These are phyloP conservation scores for Piliocolobus tephrosceles DNA, from an alignment of 2,113 vertebrate genomes.

Conservation along the genomic window DNA sequence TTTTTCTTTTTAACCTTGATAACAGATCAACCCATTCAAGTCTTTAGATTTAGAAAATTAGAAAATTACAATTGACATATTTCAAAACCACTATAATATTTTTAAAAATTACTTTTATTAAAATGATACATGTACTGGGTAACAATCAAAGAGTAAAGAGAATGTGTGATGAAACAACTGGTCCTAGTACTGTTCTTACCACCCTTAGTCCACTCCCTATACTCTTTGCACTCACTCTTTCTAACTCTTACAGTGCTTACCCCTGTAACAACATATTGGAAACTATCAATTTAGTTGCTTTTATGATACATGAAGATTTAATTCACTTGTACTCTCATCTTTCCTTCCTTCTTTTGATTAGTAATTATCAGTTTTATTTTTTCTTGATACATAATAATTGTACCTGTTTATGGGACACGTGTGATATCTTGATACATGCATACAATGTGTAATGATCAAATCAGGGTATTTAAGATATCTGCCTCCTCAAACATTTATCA, in stretches of 20 bases:
- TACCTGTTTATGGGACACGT: neutral
- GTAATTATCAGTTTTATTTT: neutral
- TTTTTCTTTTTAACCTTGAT: neutral
- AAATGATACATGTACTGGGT: neutral
- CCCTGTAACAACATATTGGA: neutral
- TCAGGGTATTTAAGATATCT: neutral
- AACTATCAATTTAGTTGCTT: neutral
- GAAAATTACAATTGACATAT: neutral
- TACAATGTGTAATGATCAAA: neutral
- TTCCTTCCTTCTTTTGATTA: neutral
- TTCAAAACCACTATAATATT: neutral
- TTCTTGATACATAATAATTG: neutral
- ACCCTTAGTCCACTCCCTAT: rapidly evolving
- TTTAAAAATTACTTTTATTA: neutral
- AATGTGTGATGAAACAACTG: neutral
- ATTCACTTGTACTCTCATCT: neutral
- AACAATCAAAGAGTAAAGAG: neutral
- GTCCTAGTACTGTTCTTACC: rapidly evolving
- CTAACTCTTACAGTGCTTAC: neutral
- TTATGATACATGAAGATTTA: neutral
- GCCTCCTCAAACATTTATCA: neutral
- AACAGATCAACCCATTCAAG: neutral
- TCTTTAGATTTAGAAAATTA: neutral
- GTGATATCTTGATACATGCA: neutral
- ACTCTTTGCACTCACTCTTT: neutral